A percentile compares a stretch with the other conserved stretches of the same genome.
Evolutionary conservation across 2,888 invertebrate species (phyloP).

Genomic region (Strigamia maritima): DNA sequence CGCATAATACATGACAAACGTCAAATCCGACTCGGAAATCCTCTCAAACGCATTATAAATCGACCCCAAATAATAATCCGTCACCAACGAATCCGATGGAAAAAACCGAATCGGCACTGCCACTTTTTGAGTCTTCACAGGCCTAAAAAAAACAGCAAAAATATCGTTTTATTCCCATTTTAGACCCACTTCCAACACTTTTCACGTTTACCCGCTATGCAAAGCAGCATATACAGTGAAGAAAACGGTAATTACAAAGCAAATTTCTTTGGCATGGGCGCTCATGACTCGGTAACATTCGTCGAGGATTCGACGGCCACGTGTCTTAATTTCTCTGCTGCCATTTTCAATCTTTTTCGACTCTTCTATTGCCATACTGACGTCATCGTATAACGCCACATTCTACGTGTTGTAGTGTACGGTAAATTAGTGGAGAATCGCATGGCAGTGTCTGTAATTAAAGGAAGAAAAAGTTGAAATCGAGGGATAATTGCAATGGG

Average conservation of each 20-base stretch:
- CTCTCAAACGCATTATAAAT: constrained; percentile 63
- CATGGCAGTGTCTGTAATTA: too few species aligned
- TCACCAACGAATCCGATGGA: constrained; percentile 63
- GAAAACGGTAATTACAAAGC: constrained; percentile 63
- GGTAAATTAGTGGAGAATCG: too few species aligned
- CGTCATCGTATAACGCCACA: neutral
- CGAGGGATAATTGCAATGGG: too few species aligned
- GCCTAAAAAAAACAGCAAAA: constrained; percentile 47
- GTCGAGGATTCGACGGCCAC: neutral
- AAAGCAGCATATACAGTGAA: constrained; percentile 68
- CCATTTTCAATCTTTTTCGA: neutral
- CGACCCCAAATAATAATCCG: constrained; percentile 76
- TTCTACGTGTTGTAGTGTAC: neutral
- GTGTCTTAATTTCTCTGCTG: neutral
- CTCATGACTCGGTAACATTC: constrained; percentile 40
- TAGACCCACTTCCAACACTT: neutral
- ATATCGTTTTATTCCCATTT: neutral
- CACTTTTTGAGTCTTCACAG: constrained; percentile 60
- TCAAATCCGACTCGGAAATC: constrained; percentile 67
- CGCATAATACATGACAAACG: constrained; percentile 90
- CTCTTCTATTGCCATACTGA: neutral
- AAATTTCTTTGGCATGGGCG: constrained; percentile 62
- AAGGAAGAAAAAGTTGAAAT: too few species aligned
- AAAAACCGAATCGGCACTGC: constrained; percentile 70
- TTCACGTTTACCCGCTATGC: constrained; percentile 65